Base-by-base conservation (phyloP, 2,113 vertebrate species). In the Pluvialis apricaria region DNA sequence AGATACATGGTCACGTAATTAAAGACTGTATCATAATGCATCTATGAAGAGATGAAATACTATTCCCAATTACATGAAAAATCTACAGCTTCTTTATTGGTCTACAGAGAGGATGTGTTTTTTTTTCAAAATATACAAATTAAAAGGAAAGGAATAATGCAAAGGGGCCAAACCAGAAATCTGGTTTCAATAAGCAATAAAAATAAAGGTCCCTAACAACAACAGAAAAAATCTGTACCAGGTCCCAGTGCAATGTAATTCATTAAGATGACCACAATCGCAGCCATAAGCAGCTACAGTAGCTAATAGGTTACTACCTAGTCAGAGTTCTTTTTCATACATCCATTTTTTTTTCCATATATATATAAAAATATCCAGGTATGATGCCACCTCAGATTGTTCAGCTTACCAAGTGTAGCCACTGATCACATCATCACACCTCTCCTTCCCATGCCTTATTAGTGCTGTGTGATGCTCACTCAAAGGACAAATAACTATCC, bases 1-100 rank as follows among this genome's bases (percentile, higher is more conserved):
- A 86, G 47, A 68, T 64, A 90, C 0, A 17, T 1, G 1, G 18
- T 42, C 18, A 0, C 29, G 15, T 44, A 90, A 72, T 70, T 82
- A 83, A 69, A 78, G 57, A 72, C 29, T 52, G 16, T 25, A 89
- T 21, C n/a, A 68, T 34, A 94, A 80, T 4, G 5, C 21, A 66
- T n/a, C 38, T 65, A 66, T 25, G 44, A 85, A 82, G 57, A 91
- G 32, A 61, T 34, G 4, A 87, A 88, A 89, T 25, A 58, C 15
- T 75, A 75, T 42, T 93, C 62, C 15, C 66, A 92, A 87, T 76
- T n/a, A 62, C 15, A 54, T 11, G 15, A 81, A 89, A 85, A 96
- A 81, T 47, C 24, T n/a, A 55, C 47, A 88, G 31, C 3, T 40
- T 31, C 21, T 36, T 84, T 55, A 71, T 0, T 44, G 9, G 44